phyloP scores from a whole-genome alignment of 2,888 invertebrate genomes.

The Alcis repandata region DNA sequence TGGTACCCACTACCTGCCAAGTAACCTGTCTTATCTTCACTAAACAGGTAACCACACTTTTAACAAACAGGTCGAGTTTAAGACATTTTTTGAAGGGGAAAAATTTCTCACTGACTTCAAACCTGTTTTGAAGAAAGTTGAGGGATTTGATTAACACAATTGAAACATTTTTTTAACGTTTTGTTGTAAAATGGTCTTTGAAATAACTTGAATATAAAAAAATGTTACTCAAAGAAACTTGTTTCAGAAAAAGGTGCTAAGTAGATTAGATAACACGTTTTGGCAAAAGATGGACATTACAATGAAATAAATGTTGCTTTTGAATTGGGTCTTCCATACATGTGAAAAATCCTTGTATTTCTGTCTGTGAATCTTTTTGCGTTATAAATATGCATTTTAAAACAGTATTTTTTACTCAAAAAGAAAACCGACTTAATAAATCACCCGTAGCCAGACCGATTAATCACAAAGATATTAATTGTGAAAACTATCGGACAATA shows the following conservation, averaged over 20 bases:
- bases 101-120: conserved; percentile 8
- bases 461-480: conserved; percentile 58
- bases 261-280: background rate
- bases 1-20: background rate
- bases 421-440: conserved; percentile 32
- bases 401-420: background rate
- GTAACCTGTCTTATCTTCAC: background rate
- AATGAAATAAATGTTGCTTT: too few species aligned
- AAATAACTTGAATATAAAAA: background rate
- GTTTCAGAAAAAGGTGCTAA: background rate
- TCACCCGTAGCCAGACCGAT: conserved; percentile 45
- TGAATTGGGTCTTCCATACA: too few species aligned
- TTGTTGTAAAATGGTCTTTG: background rate
- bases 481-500: conserved; percentile 58
- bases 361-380: background rate
- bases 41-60: background rate
- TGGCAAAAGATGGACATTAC: too few species aligned
- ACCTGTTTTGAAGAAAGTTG: conserved; percentile 19
- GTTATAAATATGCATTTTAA: background rate
- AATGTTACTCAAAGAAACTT: background rate
- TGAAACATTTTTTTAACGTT: background rate
- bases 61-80: background rate
- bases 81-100: background rate
- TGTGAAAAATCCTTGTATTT: too few species aligned
- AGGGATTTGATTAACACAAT: conserved; percentile 8